Evolutionary conservation across 2,888 invertebrate species (phyloP).

Genomic region (Xanthorhoe spadicearia): DNA sequence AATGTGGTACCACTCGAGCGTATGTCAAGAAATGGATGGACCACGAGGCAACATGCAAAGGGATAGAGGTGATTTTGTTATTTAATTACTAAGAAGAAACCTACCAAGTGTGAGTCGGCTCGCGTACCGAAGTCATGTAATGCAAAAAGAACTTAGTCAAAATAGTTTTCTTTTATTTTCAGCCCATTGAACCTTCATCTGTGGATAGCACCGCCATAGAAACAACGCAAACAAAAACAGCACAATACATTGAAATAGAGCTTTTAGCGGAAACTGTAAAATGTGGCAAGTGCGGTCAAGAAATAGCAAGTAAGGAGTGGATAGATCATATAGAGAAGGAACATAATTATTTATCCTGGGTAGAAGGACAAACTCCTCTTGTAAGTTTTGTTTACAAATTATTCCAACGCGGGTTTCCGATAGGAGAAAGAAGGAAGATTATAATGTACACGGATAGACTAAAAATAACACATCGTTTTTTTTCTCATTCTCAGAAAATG

Average conservation of each 20-base stretch:
- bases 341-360: conserved; percentile 86
- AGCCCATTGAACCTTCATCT: conserved; percentile 16
- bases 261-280: conserved; percentile 35
- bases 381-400: conserved; percentile 63
- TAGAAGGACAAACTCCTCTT: conserved; percentile 75
- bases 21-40: conserved; percentile 56
- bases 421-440: no score
- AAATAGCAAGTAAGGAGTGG: conserved; percentile 70
- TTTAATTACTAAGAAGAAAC: neutral
- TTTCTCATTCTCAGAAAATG: no score
- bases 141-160: neutral
- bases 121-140: neutral
- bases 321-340: conserved; percentile 73
- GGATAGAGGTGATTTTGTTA: conserved; percentile 53
- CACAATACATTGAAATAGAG: conserved; percentile 16
- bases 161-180: conserved; percentile 49
- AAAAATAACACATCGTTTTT: no score
- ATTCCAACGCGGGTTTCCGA: neutral
- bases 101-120: no score
- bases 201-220: conserved; percentile 5
- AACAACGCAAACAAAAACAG: conserved; percentile 3
- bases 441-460: no score
- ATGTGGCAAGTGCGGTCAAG: conserved; percentile 70
- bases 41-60: conserved; percentile 53
- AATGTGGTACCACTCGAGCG: conserved; percentile 54